Evolutionary conservation across 2,113 vertebrate genomes (phyloP).

Genomic region (Syngnathoides biaculeatus): DNA sequence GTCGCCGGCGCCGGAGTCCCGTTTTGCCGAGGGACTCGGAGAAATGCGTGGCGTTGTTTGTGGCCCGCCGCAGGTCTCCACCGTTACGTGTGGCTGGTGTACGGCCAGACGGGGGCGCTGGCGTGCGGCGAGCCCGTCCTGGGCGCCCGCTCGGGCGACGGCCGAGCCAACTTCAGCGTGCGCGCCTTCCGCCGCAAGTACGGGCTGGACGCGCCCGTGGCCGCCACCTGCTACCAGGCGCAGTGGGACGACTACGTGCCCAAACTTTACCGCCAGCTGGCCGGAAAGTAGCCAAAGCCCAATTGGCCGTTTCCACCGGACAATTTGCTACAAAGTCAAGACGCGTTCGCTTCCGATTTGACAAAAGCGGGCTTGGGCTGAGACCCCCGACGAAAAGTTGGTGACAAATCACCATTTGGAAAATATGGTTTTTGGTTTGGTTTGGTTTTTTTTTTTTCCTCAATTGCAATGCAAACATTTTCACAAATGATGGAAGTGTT

Average conservation of each 20-base stretch:
- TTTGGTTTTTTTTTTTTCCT: too few relatives aligned
- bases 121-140: constrained; percentile 80
- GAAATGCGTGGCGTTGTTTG: not conserved
- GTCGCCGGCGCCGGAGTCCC: too few relatives aligned
- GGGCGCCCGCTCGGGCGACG: constrained; percentile 83
- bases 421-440: too few relatives aligned
- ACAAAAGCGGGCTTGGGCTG: too few relatives aligned
- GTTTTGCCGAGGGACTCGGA: too few relatives aligned
- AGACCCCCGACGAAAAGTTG: too few relatives aligned
- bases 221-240: constrained; percentile 90
- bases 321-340: too few relatives aligned
- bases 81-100: constrained; percentile 94
- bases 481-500: too few relatives aligned
- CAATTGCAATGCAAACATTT: too few relatives aligned
- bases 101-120: constrained; percentile 78
- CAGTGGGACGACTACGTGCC: constrained; percentile 96
- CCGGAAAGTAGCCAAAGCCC: constrained; percentile 75
- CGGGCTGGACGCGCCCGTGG: constrained; percentile 75
- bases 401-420: too few relatives aligned
- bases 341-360: too few relatives aligned
- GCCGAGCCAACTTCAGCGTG: constrained; percentile 86
- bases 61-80: constrained; percentile 79
- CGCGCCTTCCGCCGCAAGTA: constrained; percentile 86
- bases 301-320: too few relatives aligned
- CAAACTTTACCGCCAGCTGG: constrained; percentile 88